Percentiles rank a stretch among this genome's conserved stretches.
phyloP scores from a whole-genome alignment of 2,113 vertebrate genomes.

The Callorhinus ursinus region DNA sequence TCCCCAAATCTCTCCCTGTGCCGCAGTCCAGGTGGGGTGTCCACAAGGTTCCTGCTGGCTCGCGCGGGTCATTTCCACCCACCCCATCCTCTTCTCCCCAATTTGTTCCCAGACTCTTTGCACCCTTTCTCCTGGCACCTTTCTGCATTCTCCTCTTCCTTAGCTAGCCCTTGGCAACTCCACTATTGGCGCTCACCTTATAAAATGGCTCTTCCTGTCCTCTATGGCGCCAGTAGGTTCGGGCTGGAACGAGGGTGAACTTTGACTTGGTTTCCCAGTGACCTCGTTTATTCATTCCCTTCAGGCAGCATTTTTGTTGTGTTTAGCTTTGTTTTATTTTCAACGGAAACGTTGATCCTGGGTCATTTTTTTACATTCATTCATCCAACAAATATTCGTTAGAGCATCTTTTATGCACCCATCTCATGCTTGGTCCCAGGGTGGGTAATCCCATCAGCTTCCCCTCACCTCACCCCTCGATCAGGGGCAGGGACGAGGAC shows the following conservation, averaged over 20 bases:
- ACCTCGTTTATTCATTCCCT: background rate
- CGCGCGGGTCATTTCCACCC: accelerated
- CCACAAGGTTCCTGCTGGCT: accelerated
- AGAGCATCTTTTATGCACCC: background rate
- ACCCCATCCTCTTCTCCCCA: background rate
- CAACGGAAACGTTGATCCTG: background rate
- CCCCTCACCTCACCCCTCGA: accelerated
- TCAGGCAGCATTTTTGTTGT: background rate
- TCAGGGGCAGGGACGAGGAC: no score
- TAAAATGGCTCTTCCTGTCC: background rate
- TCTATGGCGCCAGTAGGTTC: background rate
- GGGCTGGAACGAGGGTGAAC: background rate
- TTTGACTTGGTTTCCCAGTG: background rate
- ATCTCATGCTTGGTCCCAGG: background rate
- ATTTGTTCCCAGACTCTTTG: background rate
- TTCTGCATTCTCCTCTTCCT: background rate
- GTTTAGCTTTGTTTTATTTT: constrained; percentile 25
- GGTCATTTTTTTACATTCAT: background rate
- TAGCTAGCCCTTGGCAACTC: background rate
- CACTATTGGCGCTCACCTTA: background rate
- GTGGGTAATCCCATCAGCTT: background rate
- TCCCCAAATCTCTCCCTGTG: background rate
- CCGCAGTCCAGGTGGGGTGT: accelerated
- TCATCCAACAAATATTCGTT: background rate
- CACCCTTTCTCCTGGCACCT: background rate